A percentile compares a stretch with the other conserved stretches of the same genome.
Conservation (phyloP, 2,888 invertebrate species). For the Drosophila siamana region DNA sequence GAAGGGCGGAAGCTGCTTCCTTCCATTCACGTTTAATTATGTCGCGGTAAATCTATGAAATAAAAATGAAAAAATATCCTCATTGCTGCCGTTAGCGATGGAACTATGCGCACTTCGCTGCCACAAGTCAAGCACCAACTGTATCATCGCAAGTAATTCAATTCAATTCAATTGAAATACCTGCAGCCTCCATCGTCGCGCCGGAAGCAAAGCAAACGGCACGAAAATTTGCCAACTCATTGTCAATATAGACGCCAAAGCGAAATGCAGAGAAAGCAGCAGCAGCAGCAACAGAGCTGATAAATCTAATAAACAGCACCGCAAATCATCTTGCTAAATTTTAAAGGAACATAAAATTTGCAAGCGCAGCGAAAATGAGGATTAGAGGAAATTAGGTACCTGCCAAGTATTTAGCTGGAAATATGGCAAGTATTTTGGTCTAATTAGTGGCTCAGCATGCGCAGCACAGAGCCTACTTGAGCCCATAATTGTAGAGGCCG, state of each 20-base stretch:
- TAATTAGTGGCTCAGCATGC: constrained; percentile 60
- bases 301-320: constrained; percentile 70
- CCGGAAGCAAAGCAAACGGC: constrained; percentile 75
- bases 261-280: constrained; percentile 6
- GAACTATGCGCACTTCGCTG: neutral
- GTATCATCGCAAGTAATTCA: constrained; percentile 15
- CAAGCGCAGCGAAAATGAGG: constrained; percentile 27
- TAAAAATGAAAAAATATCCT: neutral
- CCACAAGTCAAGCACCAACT: neutral
- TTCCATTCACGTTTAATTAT: constrained; percentile 65
- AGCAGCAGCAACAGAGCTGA: constrained; percentile 15
- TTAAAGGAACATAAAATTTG: constrained; percentile 41
- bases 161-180: constrained; percentile 3
- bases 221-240: constrained; percentile 72
- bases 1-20: constrained; percentile 24
- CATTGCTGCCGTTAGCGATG: constrained; percentile 1
- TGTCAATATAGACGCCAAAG: constrained; percentile 49
- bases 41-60: constrained; percentile 18
- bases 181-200: constrained; percentile 9
- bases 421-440: constrained; percentile 33
- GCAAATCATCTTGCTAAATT: constrained; percentile 52
- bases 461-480: constrained; percentile 29
- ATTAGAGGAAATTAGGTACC: constrained; percentile 31
- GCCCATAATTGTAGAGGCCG: constrained; percentile 53
- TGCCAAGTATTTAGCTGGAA: constrained; percentile 31